These are phyloP conservation scores for Callopanchax toddi DNA, from an alignment of 2,113 vertebrate genomes.

Conservation along the genomic window DNA sequence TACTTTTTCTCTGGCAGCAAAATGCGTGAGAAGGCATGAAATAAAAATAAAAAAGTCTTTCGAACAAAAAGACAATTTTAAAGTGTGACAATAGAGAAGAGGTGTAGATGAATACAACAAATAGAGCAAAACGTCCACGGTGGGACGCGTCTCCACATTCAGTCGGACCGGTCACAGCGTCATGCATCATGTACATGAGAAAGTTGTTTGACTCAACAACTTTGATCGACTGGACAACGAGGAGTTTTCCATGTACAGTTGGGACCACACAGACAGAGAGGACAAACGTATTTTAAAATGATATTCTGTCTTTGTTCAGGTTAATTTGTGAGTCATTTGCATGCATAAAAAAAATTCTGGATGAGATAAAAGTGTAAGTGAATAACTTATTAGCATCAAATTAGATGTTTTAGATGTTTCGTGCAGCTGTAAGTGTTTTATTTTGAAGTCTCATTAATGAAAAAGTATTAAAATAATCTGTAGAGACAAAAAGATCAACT, in stretches of 20 bases:
- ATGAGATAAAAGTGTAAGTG: too few species aligned
- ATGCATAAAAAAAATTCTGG: conserved; percentile 26
- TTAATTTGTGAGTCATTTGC: conserved; percentile 3
- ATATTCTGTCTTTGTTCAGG: conserved; percentile 84
- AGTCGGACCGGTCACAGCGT: conserved; percentile 80
- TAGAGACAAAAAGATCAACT: too few species aligned
- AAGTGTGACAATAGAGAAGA: conserved; percentile 36
- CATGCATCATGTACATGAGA: conserved; percentile 93
- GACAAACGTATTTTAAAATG: conserved; percentile 97
- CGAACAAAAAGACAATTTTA: conserved; percentile 45
- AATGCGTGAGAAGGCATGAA: conserved; percentile 55
- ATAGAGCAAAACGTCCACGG: conserved; percentile 49
- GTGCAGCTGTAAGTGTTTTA: too few species aligned
- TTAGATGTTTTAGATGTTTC: too few species aligned
- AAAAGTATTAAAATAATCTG: too few species aligned
- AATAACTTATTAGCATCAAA: too few species aligned
- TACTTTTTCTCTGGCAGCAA: conserved; percentile 77
- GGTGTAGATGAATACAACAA: conserved; percentile 43
- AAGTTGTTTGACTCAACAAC: conserved; percentile 88
- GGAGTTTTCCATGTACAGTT: conserved; percentile 94
- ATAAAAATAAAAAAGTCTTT: conserved; percentile 20
- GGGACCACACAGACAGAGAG: conserved; percentile 90
- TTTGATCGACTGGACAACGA: conserved; percentile 80
- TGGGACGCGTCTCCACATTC: conserved; percentile 44
- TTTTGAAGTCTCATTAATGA: too few species aligned